Evolutionary conservation across 2,888 invertebrate species (phyloP).

Genomic region (Meta bourneti): DNA sequence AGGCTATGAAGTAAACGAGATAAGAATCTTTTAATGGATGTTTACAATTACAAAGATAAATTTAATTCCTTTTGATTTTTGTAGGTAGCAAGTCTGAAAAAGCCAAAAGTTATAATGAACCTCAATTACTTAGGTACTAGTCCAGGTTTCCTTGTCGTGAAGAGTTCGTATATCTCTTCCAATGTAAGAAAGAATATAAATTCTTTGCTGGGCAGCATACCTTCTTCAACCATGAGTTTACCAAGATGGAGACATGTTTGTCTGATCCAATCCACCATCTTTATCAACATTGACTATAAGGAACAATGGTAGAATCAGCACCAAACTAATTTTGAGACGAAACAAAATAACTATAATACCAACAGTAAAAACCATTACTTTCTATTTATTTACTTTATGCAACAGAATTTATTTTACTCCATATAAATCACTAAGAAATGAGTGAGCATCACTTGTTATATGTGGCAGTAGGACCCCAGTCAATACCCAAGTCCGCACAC

Average conservation of each 20-base stretch:
- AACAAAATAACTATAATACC: not conserved
- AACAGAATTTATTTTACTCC: no score
- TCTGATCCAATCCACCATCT: slow-evolving; percentile 58
- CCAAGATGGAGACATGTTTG: slow-evolving; percentile 72
- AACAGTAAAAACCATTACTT: not conserved
- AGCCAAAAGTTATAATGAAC: not conserved
- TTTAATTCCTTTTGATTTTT: no score
- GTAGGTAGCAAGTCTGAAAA: not conserved
- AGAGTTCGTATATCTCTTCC: slow-evolving; percentile 85
- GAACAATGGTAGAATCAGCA: not conserved
- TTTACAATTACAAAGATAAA: no score
- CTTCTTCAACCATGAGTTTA: slow-evolving; percentile 82
- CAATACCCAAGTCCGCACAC: no score
- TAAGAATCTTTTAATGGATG: no score
- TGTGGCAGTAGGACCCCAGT: no score
- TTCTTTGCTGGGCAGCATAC: slow-evolving; percentile 85
- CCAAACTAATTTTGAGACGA: not conserved
- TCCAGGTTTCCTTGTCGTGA: slow-evolving; percentile 79
- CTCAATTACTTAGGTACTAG: slow-evolving; percentile 60
- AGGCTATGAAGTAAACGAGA: no score
- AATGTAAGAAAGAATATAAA: slow-evolving; percentile 87
- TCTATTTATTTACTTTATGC: no score
- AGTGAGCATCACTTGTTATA: no score
- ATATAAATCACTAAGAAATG: no score
- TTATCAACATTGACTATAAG: slow-evolving; percentile 79